These are phyloP conservation scores for Geophilus truncorum DNA, from an alignment of 2,888 invertebrate species.

Conservation along the genomic window DNA sequence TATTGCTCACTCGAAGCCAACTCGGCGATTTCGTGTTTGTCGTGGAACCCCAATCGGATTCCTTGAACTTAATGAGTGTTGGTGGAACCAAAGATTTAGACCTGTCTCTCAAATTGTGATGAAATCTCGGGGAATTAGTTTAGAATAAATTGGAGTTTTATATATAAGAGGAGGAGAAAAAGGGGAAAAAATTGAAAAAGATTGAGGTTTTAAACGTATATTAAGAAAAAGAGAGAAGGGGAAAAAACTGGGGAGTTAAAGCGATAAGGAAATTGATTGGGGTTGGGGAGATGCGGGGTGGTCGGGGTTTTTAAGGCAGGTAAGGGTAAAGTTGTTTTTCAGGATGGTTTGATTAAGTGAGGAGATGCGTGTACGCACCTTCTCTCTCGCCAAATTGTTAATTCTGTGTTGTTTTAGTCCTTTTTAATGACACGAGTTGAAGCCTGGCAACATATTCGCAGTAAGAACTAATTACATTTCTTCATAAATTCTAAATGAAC, in stretches of 20 bases:
- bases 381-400: not conserved
- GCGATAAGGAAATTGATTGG: slow-evolving; percentile 21
- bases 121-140: slow-evolving; percentile 15
- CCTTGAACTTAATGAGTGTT: not conserved
- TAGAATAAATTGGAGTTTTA: slow-evolving; percentile 12
- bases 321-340: slow-evolving; percentile 7
- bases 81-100: not conserved
- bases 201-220: not conserved
- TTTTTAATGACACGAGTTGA: slow-evolving; percentile 29
- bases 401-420: slow-evolving; percentile 13
- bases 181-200: slow-evolving; percentile 1
- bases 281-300: not conserved
- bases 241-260: not conserved
- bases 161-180: not conserved
- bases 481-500: slow-evolving; percentile 33
- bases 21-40: slow-evolving; percentile 11
- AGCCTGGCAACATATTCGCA: slow-evolving; percentile 19
- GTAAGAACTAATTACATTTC: slow-evolving; percentile 32
- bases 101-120: slow-evolving; percentile 11
- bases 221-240: too few species aligned
- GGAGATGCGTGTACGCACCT: slow-evolving; percentile 14
- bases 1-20: not conserved
- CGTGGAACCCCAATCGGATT: not conserved
- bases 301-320: not conserved
- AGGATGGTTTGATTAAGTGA: slow-evolving; percentile 15